These are phyloP conservation scores for cat (Felis catus) DNA, from an alignment of 2,113 vertebrate genomes.

Conservation along the genomic window DNA sequence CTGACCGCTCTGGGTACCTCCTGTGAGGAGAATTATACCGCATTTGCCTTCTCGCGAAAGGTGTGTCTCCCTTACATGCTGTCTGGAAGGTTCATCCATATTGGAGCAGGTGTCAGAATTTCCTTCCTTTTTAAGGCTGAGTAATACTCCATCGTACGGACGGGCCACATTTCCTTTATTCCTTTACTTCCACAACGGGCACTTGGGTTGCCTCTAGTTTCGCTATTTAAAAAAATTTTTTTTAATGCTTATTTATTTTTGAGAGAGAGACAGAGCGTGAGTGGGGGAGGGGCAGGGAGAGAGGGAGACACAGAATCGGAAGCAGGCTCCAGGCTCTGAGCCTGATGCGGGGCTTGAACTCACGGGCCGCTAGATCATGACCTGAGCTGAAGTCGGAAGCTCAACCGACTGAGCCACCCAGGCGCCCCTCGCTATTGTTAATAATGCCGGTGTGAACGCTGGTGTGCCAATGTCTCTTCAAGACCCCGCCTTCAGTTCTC, in stretches of 20 bases:
- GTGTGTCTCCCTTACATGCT: accelerated
- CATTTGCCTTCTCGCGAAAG: no score
- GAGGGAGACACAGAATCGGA: no score
- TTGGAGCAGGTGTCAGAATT: accelerated
- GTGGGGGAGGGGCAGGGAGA: no score
- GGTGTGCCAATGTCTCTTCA: no score
- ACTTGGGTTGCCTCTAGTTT: background rate
- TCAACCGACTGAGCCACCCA: no score
- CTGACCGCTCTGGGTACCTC: accelerated
- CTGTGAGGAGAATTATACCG: accelerated
- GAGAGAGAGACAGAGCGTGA: no score
- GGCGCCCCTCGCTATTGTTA: no score
- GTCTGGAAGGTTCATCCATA: accelerated
- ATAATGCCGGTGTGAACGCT: no score
- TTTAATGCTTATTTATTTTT: no score
- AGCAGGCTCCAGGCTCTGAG: no score
- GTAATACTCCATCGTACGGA: accelerated
- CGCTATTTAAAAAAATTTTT: no score
- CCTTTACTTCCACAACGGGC: accelerated
- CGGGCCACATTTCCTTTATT: accelerated
- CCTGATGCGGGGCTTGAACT: accelerated
- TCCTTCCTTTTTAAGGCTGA: background rate
- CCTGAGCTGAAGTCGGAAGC: no score
- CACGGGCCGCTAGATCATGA: accelerated
- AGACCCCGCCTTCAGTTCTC: background rate